Conservation (phyloP, 2,113 vertebrate species). For the Cavia porcellus region DNA sequence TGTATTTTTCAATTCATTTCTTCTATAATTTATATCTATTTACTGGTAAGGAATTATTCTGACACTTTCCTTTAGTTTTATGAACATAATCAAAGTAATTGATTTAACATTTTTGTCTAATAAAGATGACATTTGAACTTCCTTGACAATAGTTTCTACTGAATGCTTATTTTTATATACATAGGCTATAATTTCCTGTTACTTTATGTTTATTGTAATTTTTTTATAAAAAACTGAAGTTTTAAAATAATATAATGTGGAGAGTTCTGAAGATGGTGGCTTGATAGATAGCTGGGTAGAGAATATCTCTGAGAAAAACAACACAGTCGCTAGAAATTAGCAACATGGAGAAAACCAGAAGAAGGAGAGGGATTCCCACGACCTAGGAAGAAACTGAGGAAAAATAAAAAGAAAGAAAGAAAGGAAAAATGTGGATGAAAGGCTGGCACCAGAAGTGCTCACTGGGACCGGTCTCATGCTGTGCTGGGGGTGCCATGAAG, state of each 20-base stretch:
- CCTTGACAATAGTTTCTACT: slow-evolving; percentile 27
- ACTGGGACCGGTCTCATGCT: no score
- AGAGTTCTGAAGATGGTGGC: no score
- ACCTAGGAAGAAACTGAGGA: no score
- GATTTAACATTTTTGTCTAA: slow-evolving; percentile 10
- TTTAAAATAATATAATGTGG: background rate
- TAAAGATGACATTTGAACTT: background rate
- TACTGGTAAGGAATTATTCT: background rate
- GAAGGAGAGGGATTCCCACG: no score
- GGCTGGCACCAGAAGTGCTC: no score
- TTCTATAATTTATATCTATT: background rate
- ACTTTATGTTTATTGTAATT: background rate
- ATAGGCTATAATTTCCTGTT: background rate
- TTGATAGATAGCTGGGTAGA: no score
- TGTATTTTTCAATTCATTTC: background rate
- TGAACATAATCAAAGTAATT: background rate
- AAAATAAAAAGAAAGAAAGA: no score
- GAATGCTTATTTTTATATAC: background rate
- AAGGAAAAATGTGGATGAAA: no score
- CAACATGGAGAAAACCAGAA: no score
- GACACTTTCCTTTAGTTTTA: background rate
- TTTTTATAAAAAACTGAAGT: slow-evolving; percentile 12
- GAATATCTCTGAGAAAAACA: no score
- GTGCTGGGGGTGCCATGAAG: no score
- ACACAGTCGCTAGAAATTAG: no score